phyloP scores from a whole-genome alignment of 2,888 invertebrate species.

The Rhingia rostrata region DNA sequence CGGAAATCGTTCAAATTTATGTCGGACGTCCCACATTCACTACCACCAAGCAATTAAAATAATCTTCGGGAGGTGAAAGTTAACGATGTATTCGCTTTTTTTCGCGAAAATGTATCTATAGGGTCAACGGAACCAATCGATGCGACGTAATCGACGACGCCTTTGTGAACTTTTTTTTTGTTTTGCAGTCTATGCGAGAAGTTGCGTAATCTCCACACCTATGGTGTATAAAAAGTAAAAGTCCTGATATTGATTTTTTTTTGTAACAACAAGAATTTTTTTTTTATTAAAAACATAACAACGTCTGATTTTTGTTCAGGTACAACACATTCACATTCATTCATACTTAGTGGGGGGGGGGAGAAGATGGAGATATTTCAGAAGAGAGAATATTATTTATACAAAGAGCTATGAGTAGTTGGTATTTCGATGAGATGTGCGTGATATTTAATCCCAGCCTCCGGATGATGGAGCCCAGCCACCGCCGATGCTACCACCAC shows the following conservation, averaged over 20 bases:
- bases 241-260: constrained; percentile 20
- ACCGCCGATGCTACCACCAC: constrained; percentile 49
- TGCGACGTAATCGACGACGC: not conserved
- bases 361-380: not conserved
- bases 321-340: constrained; percentile 64
- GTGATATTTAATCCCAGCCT: constrained; percentile 55
- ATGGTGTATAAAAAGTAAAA: not conserved
- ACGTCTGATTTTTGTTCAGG: constrained; percentile 67
- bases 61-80: constrained; percentile 33
- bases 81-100: not conserved
- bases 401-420: constrained; percentile 45
- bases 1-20: constrained; percentile 8
- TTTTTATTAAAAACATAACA: constrained; percentile 71
- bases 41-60: constrained; percentile 10
- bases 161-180: no score
- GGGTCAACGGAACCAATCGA: not conserved
- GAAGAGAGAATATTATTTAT: no score
- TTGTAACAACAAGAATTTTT: constrained; percentile 46
- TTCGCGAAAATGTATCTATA: not conserved
- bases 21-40: not conserved
- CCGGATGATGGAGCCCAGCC: constrained; percentile 57
- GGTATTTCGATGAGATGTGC: constrained; percentile 22
- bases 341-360: constrained; percentile 39
- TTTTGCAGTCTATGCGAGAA: no score
- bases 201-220: no score